These are phyloP conservation scores for Drosophila nannoptera DNA, from an alignment of 1,140 invertebrate species.

Conservation along the genomic window DNA sequence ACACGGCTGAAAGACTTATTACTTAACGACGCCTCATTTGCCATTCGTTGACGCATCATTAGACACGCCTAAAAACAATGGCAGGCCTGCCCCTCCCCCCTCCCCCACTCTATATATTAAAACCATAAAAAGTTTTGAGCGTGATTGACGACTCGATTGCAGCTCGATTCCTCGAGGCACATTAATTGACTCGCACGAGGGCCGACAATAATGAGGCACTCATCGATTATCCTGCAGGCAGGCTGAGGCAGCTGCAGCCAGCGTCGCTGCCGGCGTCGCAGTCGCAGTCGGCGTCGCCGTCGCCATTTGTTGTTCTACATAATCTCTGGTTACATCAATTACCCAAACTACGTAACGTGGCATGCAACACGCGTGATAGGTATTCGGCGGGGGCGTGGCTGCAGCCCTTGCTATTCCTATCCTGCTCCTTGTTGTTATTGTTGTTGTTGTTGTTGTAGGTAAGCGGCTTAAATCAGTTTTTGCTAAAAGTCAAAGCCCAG, in stretches of 20 bases:
- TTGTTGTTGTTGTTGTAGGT: constrained; percentile 21
- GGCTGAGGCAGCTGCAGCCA: too few species aligned
- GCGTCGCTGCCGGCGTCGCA: not conserved
- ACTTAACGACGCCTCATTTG: constrained; percentile 72
- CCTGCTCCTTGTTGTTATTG: constrained; percentile 12
- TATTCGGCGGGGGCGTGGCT: constrained; percentile 49
- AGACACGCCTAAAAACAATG: constrained; percentile 56
- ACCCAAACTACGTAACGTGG: constrained; percentile 57
- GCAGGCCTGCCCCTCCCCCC: too few species aligned
- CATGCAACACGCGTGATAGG: constrained; percentile 48
- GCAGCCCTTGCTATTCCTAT: not conserved
- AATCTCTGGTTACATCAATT: constrained; percentile 73
- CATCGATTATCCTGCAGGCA: not conserved
- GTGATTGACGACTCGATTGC: too few species aligned
- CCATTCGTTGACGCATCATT: constrained; percentile 63
- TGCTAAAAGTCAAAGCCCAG: constrained; percentile 54
- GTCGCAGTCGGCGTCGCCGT: constrained; percentile 10
- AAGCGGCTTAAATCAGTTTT: constrained; percentile 74
- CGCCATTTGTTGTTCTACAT: constrained; percentile 48
- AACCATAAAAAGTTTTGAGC: too few species aligned
- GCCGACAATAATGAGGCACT: too few species aligned
- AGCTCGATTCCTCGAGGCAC: too few species aligned
- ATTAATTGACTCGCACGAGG: not conserved
- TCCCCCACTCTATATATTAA: too few species aligned
- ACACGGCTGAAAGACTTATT: constrained; percentile 63